Base-by-base conservation (phyloP, 1,140 invertebrate species). In the Psilanteris sp. region DNA sequence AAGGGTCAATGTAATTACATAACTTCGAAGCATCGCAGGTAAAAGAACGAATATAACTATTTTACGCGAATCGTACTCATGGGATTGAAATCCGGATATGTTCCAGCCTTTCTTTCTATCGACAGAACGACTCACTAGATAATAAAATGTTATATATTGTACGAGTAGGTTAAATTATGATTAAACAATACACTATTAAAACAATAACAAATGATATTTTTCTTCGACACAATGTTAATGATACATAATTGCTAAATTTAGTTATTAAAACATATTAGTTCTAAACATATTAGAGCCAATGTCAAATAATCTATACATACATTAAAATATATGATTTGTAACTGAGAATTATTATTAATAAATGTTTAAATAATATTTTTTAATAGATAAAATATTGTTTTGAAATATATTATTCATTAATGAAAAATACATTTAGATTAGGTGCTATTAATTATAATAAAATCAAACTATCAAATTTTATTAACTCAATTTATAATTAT, bases 1-100 rank as follows among this genome's bases (percentile, higher is more conserved):
- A 81, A 81, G 79, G 83, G 79, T 81, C 79, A 83, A 85, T 78
- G 79, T 81, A 83, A 85, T 84, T 85, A 85, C 81, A 81, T 83
- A 81, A 75, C 77, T 68, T 50, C 70, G 70, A 71, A 84, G 80
- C 78, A 78, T 64, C 61, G 66, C 39, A 76, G 37, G 70, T 77
- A 70, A 59, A 67, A 76, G 74, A 81, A 64, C 75, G 73, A 68
- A 72, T 70, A 73, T 83, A 83, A 80, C 83, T 81, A 80, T 85
- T 84, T 80, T 71, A 73, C 64, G 80, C 68, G 77, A 83, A 86
- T 74, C 67, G 57, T 78, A 68, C 83, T 77, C 83, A 57, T 74
- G 83, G 84, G 83, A 82, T 73, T 46, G 57, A 50, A 81, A 77
- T 79, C 66, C 39, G 55, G 67, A 71, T 54, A 50, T 70, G 46